Evolutionary conservation across 2,888 invertebrate genomes (phyloP).

Genomic region (Mycalesis mineus): DNA sequence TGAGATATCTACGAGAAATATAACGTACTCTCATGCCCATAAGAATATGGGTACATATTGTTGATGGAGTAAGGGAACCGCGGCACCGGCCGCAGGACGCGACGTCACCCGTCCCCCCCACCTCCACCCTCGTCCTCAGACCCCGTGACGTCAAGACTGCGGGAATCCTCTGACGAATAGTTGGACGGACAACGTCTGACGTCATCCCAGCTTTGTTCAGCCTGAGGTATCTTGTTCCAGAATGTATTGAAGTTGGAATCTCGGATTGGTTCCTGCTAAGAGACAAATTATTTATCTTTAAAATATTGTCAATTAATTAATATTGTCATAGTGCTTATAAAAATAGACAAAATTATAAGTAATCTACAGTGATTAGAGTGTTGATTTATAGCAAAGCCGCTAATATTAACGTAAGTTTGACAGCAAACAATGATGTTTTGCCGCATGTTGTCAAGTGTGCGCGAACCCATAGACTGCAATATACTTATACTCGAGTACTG

Average conservation of each 20-base stretch:
- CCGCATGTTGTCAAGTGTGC: too few species aligned
- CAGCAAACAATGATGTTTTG: too few species aligned
- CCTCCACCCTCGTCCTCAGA: conserved; percentile 71
- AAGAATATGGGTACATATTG: conserved; percentile 52
- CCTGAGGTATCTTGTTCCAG: conserved; percentile 66
- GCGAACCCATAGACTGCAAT: too few species aligned
- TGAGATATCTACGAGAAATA: conserved; percentile 46
- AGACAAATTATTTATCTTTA: not conserved
- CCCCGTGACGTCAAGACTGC: conserved; percentile 74
- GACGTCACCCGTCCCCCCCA: conserved; percentile 62
- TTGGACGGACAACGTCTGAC: conserved; percentile 59
- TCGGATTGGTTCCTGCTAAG: conserved; percentile 52
- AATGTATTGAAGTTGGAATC: conserved; percentile 71
- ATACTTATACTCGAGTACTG: too few species aligned
- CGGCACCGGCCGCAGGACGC: conserved; percentile 75
- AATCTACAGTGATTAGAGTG: too few species aligned
- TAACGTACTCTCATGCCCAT: conserved; percentile 52
- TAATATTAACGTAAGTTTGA: too few species aligned
- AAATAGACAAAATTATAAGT: too few species aligned
- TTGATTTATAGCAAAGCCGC: too few species aligned
- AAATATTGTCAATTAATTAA: too few species aligned
- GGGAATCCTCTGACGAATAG: conserved; percentile 69
- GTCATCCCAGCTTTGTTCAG: conserved; percentile 59
- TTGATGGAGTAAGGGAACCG: conserved; percentile 61
- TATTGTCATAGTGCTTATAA: too few species aligned